Evolutionary conservation across 2,113 vertebrate genomes (phyloP).

Genomic region (Rhabdornis inornatus): DNA sequence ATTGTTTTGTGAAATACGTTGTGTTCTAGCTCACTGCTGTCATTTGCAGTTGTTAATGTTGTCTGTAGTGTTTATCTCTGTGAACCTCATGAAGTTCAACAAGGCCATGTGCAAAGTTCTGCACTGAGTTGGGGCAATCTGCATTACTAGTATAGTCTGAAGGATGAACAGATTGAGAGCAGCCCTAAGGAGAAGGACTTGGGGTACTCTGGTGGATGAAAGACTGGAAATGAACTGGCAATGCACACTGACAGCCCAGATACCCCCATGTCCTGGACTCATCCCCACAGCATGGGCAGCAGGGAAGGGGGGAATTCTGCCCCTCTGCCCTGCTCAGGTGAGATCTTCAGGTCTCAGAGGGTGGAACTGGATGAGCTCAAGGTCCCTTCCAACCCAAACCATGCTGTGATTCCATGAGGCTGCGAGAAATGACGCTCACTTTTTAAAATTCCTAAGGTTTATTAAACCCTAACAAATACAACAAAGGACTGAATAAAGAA

Average conservation of each 20-base stretch:
- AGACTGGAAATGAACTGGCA: not conserved
- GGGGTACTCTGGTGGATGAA: not conserved
- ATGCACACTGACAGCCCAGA: not conserved
- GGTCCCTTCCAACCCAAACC: too few relatives aligned
- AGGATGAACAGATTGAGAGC: not conserved
- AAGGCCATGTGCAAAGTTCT: not conserved
- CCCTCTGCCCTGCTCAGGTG: not conserved
- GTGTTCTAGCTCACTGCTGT: not conserved
- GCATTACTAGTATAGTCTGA: not conserved
- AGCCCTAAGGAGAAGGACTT: not conserved
- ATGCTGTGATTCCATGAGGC: too few relatives aligned
- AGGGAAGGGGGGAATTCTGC: not conserved
- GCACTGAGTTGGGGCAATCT: not conserved
- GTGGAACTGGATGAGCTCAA: too few relatives aligned
- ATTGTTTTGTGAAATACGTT: fast-evolving
- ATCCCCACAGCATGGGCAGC: fast-evolving
- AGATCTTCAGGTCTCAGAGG: not conserved
- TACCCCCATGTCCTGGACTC: not conserved
- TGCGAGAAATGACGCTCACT: too few relatives aligned
- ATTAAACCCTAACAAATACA: too few relatives aligned
- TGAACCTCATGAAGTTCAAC: not conserved
- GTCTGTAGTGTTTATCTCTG: not conserved
- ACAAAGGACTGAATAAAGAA: too few relatives aligned
- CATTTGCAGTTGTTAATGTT: not conserved
- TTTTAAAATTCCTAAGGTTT: too few relatives aligned